Evolutionary conservation across 2,888 invertebrate genomes (phyloP).

Genomic region (Archaeoteleia sp.): DNA sequence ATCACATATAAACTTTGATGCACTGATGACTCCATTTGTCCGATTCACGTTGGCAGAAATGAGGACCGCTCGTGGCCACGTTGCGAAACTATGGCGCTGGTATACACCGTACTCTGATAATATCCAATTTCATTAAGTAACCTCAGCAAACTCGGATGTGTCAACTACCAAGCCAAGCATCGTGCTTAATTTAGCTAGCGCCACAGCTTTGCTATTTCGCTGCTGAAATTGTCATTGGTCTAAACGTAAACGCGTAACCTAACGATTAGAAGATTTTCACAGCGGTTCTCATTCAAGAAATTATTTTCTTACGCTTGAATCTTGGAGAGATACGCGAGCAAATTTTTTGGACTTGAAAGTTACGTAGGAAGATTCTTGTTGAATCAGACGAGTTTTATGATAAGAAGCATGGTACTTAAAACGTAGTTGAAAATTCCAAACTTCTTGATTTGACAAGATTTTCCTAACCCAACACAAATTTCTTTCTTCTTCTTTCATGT

Average conservation of each 20-base stretch:
- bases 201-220: too few species aligned
- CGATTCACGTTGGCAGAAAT: conserved; percentile 27
- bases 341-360: conserved; percentile 42
- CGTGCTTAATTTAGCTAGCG: too few species aligned
- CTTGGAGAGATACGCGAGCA: conserved; percentile 42
- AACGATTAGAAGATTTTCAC: conserved; percentile 20
- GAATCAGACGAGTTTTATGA: conserved; percentile 12
- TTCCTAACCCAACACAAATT: conserved; percentile 24
- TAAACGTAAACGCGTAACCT: conserved; percentile 40
- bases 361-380: conserved; percentile 30
- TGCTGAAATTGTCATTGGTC: too few species aligned
- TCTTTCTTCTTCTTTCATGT: conserved; percentile 35
- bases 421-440: conserved; percentile 1
- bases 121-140: too few species aligned
- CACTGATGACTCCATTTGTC: conserved; percentile 30
- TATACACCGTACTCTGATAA: too few species aligned
- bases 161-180: too few species aligned
- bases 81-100: conserved; percentile 10
- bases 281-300: conserved; percentile 44
- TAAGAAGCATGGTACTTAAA: conserved; percentile 39
- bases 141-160: too few species aligned
- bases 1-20: conserved; percentile 43
- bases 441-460: conserved; percentile 7
- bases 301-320: conserved; percentile 51
- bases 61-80: conserved; percentile 28